Percentiles rank a stretch among this genome's conserved stretches.
Conservation (phyloP, 1,140 invertebrate genomes). For the Cherax quadricarinatus region DNA sequence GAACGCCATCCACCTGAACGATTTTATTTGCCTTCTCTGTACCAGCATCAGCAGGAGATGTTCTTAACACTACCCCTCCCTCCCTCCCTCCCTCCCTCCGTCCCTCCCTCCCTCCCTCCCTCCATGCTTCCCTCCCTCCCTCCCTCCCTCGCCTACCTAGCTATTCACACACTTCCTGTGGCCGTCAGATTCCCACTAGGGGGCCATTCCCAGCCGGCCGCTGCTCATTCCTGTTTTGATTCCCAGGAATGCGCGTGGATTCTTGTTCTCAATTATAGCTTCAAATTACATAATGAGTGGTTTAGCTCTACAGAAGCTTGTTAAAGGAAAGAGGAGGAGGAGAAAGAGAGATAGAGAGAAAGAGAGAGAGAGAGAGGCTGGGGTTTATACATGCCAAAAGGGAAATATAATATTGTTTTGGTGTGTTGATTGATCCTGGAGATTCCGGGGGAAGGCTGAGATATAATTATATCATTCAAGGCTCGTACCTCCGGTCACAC, state of each 20-base stretch:
- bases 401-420: background rate
- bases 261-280: constrained; percentile 20
- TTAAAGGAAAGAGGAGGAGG: constrained; percentile 16
- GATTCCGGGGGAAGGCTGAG: background rate
- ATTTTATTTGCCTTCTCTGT: too few species aligned
- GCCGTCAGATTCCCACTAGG: constrained; percentile 4
- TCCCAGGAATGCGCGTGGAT: constrained; percentile 38
- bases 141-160: background rate
- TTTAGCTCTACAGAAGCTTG: background rate
- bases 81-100: too few species aligned
- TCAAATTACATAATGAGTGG: constrained; percentile 34
- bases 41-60: too few species aligned
- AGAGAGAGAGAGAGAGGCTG: background rate
- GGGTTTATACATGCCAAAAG: background rate
- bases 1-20: too few species aligned
- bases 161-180: constrained; percentile 25
- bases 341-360: background rate
- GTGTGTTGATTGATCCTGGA: constrained; percentile 5
- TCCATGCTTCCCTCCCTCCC: too few species aligned
- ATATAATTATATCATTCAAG: constrained; percentile 3
- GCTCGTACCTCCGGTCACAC: background rate
- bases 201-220: constrained; percentile 26
- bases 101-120: too few species aligned
- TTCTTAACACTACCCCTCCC: too few species aligned
- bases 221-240: constrained; percentile 45